Conservation (phyloP, 1,140 invertebrate genomes). For the Gerris buenoi region DNA sequence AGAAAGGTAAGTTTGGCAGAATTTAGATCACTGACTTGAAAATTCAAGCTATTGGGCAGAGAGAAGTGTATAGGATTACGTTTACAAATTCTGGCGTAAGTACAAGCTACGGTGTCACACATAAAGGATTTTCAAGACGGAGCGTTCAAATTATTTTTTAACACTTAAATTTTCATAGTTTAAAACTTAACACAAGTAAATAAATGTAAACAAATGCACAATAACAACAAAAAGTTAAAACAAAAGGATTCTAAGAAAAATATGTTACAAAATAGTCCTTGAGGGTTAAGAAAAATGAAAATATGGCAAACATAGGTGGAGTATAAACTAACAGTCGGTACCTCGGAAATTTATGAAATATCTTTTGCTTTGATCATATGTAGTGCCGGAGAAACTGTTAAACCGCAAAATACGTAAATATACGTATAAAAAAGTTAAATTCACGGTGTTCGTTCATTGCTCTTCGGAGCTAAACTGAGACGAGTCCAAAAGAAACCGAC, state of each 20-base stretch:
- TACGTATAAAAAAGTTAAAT: neutral
- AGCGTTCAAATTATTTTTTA: neutral
- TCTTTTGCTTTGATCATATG: neutral
- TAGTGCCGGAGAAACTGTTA: neutral
- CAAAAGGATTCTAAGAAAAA: neutral
- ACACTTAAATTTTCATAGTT: neutral
- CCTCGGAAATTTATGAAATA: neutral
- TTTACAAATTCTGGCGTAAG: neutral
- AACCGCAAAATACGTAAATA: conserved; percentile 1
- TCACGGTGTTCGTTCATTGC: neutral
- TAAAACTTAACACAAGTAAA: neutral
- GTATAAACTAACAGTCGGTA: neutral
- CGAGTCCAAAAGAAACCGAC: neutral
- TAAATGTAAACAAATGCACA: neutral
- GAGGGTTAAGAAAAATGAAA: neutral
- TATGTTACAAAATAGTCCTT: neutral
- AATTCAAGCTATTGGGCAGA: too few species aligned
- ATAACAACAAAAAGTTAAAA: neutral
- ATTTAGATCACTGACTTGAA: too few species aligned
- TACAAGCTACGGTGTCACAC: neutral
- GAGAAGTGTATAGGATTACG: too few species aligned
- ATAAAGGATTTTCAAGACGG: neutral
- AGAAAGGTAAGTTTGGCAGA: too few species aligned
- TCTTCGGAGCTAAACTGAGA: neutral
- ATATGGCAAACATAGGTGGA: neutral